Evolutionary conservation across 2,888 invertebrate genomes (phyloP).

Genomic region (Dicyrtomina minuta): DNA sequence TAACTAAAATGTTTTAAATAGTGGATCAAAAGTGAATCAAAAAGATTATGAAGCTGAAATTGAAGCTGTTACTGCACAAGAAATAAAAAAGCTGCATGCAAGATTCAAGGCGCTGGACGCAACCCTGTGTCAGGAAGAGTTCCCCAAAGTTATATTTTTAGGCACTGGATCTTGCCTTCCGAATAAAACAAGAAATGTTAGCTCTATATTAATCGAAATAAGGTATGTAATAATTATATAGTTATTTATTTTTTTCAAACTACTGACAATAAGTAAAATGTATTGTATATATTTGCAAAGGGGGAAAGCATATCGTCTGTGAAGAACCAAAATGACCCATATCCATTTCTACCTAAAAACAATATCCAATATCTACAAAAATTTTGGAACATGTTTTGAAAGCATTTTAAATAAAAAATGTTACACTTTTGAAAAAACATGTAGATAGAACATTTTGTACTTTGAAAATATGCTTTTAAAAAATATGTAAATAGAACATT

Average conservation of each 20-base stretch:
- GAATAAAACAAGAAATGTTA: constrained; percentile 87
- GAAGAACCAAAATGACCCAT: too few species aligned
- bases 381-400: too few species aligned
- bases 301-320: too few species aligned
- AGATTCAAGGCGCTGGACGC: not conserved
- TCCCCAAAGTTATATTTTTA: constrained; percentile 78
- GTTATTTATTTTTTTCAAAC: not conserved
- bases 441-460: too few species aligned
- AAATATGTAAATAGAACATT: too few species aligned
- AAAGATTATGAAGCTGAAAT: not conserved
- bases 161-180: constrained; percentile 95
- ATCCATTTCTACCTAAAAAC: too few species aligned
- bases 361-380: too few species aligned
- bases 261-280: too few species aligned
- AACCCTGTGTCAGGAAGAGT: not conserved
- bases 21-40: not conserved
- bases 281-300: too few species aligned
- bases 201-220: constrained; percentile 73
- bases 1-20: not conserved
- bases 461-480: too few species aligned
- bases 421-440: too few species aligned
- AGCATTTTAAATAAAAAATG: too few species aligned
- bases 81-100: not conserved
- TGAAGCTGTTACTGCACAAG: not conserved
- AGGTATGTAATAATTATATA: constrained; percentile 60